Evolutionary conservation across 2,797 vertebrate genomes (phyloP), one percentile per base, ranked within the genome.

Genomic region (Microctenopoma stevenorrisi): DNA sequence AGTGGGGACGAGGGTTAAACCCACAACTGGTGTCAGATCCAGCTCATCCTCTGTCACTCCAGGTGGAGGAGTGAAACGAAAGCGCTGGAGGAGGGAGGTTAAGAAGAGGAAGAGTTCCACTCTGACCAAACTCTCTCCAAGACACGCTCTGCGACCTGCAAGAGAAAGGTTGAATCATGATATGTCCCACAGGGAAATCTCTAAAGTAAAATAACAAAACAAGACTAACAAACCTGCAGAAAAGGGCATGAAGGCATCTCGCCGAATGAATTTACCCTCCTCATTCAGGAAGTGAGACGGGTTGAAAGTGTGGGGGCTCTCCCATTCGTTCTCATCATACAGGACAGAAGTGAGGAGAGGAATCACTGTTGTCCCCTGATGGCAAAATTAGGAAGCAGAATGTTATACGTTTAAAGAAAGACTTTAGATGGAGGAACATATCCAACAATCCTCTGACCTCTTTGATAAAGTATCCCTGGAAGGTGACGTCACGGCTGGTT

Each of bases 161-260:
- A 18, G 18, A 18, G 28, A 1, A 1, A 44, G 22, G 25, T 37
- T 16, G 3, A n/a, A 42, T n/a, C 25, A 57, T 18, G 18, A 18
- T 18, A 18, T 18, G 18, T 18, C 18, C 18, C 18, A 56, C 54
- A 48, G 9, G 1, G 15, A 55, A 12, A 68, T 22, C 2, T 53
- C n/a, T 16, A n/a, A 1, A 33, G 4, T 4, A 12, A 15, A 48
- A 38, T 0, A 15, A n/a, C 0, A 38, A 55, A 52, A 13, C 1
- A n/a, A 46, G 4, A 3, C 4, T 4, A 2, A 77, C 64, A 2
- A 42, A 93, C 91, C 93, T 90, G 93, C 92, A 71, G 93, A 93
- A 53, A 94, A 93, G 0, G 90, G 74, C 68, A 94, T 65, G 83
- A 94, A 94, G 68, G 91, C 90, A 0, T 93, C 88, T 64, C 57